Base-by-base conservation (phyloP, 2,888 invertebrate species). In the Eurois occulta region DNA sequence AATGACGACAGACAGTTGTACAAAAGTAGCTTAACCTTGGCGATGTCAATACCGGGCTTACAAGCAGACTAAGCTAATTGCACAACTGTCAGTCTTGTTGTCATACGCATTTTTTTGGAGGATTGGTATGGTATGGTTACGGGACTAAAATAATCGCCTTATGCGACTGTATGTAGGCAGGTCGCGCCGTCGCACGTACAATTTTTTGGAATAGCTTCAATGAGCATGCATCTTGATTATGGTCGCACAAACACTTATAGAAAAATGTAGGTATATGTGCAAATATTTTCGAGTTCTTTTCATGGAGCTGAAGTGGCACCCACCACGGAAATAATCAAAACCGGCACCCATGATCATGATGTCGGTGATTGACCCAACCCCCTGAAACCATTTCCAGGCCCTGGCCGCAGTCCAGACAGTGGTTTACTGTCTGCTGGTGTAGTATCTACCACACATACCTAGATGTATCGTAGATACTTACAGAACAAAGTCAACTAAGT, bases 1-100 rank as follows among this genome's bases (percentile, higher is more conserved):
- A 79, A 67, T 81, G 80, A 52, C 38, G 48, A 74, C 80, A 24
- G 21, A 62, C 60, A 55, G 41, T 68, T 64, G 16, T 38, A 35
- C 21, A 64, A 41, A 68, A 65, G n/a, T 58, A 69, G 82, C 64
- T 46, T 68, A 80, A 48, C 72, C 55, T 21, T 55, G 46, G 21
- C 52, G 38, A 55, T 46, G 35, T 28, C 38, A 64, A 43, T 46
- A 58, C 18, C 24, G 55, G 43, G 18, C 32, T 38, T 28, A 48
- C 43, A n/a, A 35, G 24, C 11, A 10, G 7, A 28, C 35, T 41
- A 48, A 52, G 10, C 24, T 64, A 71, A 38, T 38, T 32, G 64
- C 11, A 46, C 3, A 41, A 41, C 18, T 55, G 38, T n/a, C 24
- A 24, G 32, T 35, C 6, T 0, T 52, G n/a, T 68, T 8, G 16